These are phyloP conservation scores for Synanthedon vespiformis DNA, from an alignment of 2,888 invertebrate species.

Conservation along the genomic window DNA sequence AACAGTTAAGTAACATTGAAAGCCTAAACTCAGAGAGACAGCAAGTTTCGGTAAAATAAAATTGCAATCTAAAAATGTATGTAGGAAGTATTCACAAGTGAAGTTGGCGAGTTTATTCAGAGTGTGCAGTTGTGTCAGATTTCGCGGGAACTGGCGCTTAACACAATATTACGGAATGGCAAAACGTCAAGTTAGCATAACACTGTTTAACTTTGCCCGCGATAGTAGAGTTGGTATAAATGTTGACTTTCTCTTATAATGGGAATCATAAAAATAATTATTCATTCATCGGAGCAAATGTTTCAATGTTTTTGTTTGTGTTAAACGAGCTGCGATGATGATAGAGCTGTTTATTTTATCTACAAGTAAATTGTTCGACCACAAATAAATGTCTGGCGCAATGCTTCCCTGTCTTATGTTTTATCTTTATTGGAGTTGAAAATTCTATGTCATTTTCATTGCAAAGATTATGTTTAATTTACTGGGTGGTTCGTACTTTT, in stretches of 20 bases:
- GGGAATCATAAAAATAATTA: neutral
- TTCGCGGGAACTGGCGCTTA: slow-evolving; percentile 43
- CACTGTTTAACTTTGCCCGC: slow-evolving; percentile 39
- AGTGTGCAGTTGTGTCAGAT: slow-evolving; percentile 47
- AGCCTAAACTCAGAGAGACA: too few species aligned
- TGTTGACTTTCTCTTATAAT: neutral
- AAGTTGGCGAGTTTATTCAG: slow-evolving; percentile 46
- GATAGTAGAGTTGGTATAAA: slow-evolving; percentile 26
- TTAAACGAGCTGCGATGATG: neutral
- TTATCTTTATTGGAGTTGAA: slow-evolving; percentile 25
- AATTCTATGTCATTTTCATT: slow-evolving; percentile 5
- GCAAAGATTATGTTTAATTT: slow-evolving; percentile 22
- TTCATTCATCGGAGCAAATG: neutral
- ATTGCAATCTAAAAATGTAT: neutral
- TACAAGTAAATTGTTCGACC: slow-evolving; percentile 2
- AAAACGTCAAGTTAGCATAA: slow-evolving; percentile 51
- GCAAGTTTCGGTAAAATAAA: neutral
- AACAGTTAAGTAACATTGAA: too few species aligned
- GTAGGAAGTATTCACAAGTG: slow-evolving; percentile 8
- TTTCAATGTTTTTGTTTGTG: neutral
- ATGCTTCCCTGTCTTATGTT: slow-evolving; percentile 14
- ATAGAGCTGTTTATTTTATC: slow-evolving; percentile 9
- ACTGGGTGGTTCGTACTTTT: slow-evolving; percentile 10
- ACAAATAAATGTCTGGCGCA: slow-evolving; percentile 13
- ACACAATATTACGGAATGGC: slow-evolving; percentile 54